These are phyloP conservation scores for Molanna angustata DNA, from an alignment of 2,888 invertebrate genomes.

Conservation along the genomic window DNA sequence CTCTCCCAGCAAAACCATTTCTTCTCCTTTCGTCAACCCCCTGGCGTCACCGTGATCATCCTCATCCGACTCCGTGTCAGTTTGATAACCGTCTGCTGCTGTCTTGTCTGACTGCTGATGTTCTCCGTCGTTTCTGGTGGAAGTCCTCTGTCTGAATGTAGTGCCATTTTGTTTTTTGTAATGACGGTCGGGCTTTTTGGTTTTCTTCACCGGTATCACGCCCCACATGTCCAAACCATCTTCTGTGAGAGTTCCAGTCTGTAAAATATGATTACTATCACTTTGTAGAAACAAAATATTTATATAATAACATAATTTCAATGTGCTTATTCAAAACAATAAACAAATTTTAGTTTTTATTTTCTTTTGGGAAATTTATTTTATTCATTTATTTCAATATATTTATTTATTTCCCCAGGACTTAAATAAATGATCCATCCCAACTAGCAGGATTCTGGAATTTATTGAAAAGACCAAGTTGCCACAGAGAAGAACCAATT, in stretches of 20 bases:
- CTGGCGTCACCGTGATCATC: conserved; percentile 34
- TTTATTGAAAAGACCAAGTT: no score
- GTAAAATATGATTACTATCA: no score
- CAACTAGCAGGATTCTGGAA: no score
- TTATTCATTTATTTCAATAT: no score
- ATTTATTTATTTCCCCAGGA: no score
- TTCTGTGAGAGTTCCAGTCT: conserved; percentile 95
- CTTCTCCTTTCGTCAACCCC: conserved; percentile 36
- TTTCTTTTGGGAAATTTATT: no score
- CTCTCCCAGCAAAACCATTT: conserved; percentile 12
- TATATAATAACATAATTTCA: no score
- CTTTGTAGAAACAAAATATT: no score
- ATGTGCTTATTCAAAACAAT: no score
- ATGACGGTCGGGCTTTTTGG: neutral
- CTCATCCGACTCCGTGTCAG: neutral
- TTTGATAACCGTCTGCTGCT: conserved; percentile 25
- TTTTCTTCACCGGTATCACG: conserved; percentile 60
- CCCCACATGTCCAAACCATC: conserved; percentile 96
- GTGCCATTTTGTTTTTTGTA: neutral
- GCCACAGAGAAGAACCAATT: no score
- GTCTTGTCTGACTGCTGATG: neutral
- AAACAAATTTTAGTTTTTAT: no score
- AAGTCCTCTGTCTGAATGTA: neutral
- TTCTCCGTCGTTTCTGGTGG: neutral
- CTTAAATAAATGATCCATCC: no score